A percentile compares a stretch with the other conserved stretches of the same genome.
These are phyloP conservation scores for Nasonia longicornis DNA, from an alignment of 1,140 invertebrate genomes.

Conservation along the genomic window DNA sequence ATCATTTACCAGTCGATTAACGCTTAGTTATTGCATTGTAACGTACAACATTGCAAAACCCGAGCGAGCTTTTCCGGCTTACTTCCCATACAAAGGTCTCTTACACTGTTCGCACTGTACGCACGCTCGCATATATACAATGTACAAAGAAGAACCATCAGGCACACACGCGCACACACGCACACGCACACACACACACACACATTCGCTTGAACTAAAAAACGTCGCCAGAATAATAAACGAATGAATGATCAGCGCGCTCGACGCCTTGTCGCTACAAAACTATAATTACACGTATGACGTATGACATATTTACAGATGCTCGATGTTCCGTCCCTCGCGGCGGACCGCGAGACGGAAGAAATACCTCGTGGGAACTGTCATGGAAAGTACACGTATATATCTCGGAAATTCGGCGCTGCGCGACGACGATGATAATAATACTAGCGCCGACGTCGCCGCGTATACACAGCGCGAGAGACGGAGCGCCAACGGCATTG, in stretches of 20 bases:
- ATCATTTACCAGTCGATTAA: constrained; percentile 14
- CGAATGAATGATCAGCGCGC: not conserved
- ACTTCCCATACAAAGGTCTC: constrained; percentile 14
- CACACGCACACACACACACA: not conserved
- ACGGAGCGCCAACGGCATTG: not conserved
- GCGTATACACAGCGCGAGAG: not conserved
- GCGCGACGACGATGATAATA: not conserved
- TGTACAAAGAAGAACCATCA: constrained; percentile 9
- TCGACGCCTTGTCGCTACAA: not conserved
- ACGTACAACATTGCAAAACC: constrained; percentile 5
- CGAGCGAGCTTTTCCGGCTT: not conserved
- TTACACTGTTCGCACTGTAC: constrained; percentile 5
- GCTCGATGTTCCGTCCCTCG: not conserved
- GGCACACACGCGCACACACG: not conserved
- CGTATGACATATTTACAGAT: not conserved
- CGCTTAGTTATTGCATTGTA: not conserved
- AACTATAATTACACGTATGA: not conserved
- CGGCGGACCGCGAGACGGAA: not conserved
- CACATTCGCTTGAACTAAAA: not conserved
- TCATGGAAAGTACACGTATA: constrained; percentile 39
- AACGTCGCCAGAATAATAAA: constrained; percentile 1
- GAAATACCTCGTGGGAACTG: constrained; percentile 14
- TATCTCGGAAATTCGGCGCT: not conserved
- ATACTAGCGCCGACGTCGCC: not conserved
- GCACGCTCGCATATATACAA: not conserved